A percentile compares a stretch with the other conserved stretches of the same genome.
Conservation (phyloP, 2,888 invertebrate species). For the Dicycla oo region DNA sequence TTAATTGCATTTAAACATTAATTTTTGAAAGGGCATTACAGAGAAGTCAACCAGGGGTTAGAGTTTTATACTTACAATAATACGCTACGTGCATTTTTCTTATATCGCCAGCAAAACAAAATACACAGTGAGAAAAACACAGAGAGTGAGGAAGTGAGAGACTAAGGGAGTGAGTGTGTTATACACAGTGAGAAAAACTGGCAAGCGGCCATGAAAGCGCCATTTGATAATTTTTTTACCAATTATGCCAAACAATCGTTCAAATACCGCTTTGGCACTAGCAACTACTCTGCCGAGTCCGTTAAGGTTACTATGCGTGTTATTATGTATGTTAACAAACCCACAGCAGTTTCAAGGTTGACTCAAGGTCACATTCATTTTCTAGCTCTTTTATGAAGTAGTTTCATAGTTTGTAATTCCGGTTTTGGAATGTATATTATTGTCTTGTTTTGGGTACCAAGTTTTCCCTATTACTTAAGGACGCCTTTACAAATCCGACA, state of each 20-base stretch:
- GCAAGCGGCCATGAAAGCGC: slow-evolving; percentile 33
- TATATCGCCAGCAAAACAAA: background rate
- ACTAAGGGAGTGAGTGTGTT: too few species aligned
- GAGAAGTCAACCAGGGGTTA: background rate
- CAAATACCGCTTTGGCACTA: slow-evolving; percentile 16
- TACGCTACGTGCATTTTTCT: slow-evolving; percentile 6
- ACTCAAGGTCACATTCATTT: slow-evolving; percentile 39
- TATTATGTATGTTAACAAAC: slow-evolving; percentile 35
- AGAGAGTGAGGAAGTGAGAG: too few species aligned
- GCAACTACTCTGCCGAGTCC: slow-evolving; percentile 7
- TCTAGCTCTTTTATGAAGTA: slow-evolving; percentile 31
- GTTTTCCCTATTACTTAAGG: background rate
- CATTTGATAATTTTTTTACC: slow-evolving; percentile 41
- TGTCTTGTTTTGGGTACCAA: slow-evolving; percentile 13
- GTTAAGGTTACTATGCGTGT: slow-evolving; percentile 14
- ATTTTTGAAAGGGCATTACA: background rate
- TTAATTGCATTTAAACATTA: background rate
- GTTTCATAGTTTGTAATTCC: slow-evolving; percentile 18
- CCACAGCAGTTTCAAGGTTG: slow-evolving; percentile 33
- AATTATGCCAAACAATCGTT: slow-evolving; percentile 16
- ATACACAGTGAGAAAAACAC: slow-evolving; percentile 16
- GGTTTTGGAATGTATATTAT: background rate
- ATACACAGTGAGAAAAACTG: slow-evolving; percentile 30
- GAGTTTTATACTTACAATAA: background rate
- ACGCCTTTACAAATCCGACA: too few species aligned